These are phyloP conservation scores for Drosophila sp. DNA, from an alignment of 1,140 invertebrate genomes.

Conservation along the genomic window DNA sequence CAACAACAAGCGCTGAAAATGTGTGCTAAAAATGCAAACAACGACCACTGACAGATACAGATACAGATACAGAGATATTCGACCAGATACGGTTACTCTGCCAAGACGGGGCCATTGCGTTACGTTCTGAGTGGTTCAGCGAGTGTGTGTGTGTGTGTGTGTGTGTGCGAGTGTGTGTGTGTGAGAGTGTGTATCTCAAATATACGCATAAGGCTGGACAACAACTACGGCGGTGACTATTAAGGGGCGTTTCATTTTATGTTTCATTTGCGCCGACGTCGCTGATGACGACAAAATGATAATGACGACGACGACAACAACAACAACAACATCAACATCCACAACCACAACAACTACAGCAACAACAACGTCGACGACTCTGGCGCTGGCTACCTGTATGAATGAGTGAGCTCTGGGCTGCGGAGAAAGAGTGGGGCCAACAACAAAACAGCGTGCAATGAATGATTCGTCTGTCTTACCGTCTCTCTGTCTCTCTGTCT, in stretches of 20 bases:
- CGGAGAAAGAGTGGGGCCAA: slow-evolving; percentile 2
- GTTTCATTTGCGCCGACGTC: slow-evolving; percentile 81
- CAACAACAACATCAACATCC: slow-evolving; percentile 37
- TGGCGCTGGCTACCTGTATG: slow-evolving; percentile 60
- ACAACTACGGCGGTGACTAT: slow-evolving; percentile 59
- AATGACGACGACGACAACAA: slow-evolving; percentile 67
- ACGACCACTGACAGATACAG: slow-evolving; percentile 54
- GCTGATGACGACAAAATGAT: slow-evolving; percentile 82
- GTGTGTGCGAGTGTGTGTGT: slow-evolving; percentile 24
- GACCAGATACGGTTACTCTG: slow-evolving; percentile 60
- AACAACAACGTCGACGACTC: slow-evolving; percentile 31
- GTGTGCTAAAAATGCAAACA: slow-evolving; percentile 80
- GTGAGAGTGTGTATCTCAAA: slow-evolving; percentile 55
- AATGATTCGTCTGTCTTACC: slow-evolving; percentile 60
- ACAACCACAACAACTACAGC: slow-evolving; percentile 59
- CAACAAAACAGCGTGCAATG: slow-evolving; percentile 56
- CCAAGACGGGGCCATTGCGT: slow-evolving; percentile 39
- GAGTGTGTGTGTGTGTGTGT: slow-evolving; percentile 20
- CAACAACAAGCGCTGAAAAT: slow-evolving; percentile 44
- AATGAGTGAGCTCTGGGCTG: slow-evolving; percentile 52
- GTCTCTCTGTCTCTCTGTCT: slow-evolving; percentile 22
- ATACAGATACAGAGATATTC: slow-evolving; percentile 62
- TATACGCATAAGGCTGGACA: slow-evolving; percentile 75
- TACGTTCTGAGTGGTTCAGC: slow-evolving; percentile 13
- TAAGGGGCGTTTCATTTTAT: slow-evolving; percentile 83